A percentile compares a stretch with the other conserved stretches of the same genome.
These are phyloP conservation scores for Sparus aurata DNA, from an alignment of 2,797 vertebrate species.

Conservation along the genomic window DNA sequence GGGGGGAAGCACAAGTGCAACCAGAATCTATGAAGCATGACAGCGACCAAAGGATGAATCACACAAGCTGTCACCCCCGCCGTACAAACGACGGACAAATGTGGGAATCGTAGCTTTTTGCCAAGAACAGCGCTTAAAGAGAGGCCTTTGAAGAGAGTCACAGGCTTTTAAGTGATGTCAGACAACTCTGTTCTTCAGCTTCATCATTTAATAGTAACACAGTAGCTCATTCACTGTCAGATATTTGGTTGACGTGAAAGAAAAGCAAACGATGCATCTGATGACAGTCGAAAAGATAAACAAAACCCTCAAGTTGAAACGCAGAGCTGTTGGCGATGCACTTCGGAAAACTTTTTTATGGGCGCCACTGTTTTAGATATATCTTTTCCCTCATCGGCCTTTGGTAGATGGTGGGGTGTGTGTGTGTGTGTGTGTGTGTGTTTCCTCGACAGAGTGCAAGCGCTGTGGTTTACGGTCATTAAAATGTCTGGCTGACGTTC, in stretches of 20 bases:
- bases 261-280: conserved; percentile 19
- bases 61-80: conserved; percentile 44
- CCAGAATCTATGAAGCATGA: conserved; percentile 53
- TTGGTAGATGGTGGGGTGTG: conserved; percentile 25
- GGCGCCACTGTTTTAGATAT: conserved; percentile 45
- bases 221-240: conserved; percentile 16
- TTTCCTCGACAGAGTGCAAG: conserved; percentile 70
- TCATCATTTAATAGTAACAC: conserved; percentile 14
- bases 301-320: conserved; percentile 39
- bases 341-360: conserved; percentile 60
- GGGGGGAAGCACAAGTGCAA: conserved; percentile 49
- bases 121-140: conserved; percentile 49
- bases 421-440: conserved; percentile 34
- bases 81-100: conserved; percentile 58
- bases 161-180: conserved; percentile 34
- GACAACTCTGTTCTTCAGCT: conserved; percentile 26
- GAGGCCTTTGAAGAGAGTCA: conserved; percentile 39
- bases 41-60: conserved; percentile 59
- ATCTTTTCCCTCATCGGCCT: conserved; percentile 52
- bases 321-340: conserved; percentile 44
- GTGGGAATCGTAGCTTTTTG: conserved; percentile 59
- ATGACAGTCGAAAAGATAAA: conserved; percentile 38
- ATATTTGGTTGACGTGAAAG: conserved; percentile 2
- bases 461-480: conserved; percentile 51
- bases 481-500: conserved; percentile 66